These are phyloP conservation scores for Meda fulgida DNA, from an alignment of 2,797 vertebrate species.

Conservation along the genomic window DNA sequence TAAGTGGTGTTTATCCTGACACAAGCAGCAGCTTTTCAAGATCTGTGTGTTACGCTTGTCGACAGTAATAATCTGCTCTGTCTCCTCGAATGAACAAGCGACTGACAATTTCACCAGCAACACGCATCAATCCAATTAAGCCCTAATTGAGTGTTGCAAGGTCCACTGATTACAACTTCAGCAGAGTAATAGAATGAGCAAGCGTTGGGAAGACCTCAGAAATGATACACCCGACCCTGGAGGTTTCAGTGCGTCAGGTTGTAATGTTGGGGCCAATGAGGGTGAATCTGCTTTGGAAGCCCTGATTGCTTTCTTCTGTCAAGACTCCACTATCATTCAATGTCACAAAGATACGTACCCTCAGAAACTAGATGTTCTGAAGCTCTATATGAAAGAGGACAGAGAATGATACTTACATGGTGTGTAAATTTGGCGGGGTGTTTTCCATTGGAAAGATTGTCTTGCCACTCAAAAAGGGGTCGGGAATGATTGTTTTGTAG, in stretches of 20 bases:
- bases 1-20: slow-evolving; percentile 37
- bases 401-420: slow-evolving; percentile 51
- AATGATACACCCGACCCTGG: slow-evolving; percentile 68
- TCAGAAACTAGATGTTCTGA: neutral
- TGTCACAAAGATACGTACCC: neutral
- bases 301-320: slow-evolving; percentile 5
- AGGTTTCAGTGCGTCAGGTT: slow-evolving; percentile 60
- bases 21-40: slow-evolving; percentile 47
- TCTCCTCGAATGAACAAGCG: slow-evolving; percentile 69
- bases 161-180: slow-evolving; percentile 79
- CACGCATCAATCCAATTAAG: slow-evolving; percentile 78
- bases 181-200: slow-evolving; percentile 63
- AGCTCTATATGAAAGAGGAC: neutral
- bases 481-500: slow-evolving; percentile 12
- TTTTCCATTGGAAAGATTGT: slow-evolving; percentile 25
- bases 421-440: slow-evolving; percentile 22
- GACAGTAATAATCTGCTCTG: slow-evolving; percentile 70
- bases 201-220: slow-evolving; percentile 47
- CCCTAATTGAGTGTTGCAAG: slow-evolving; percentile 78
- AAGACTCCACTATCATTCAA: slow-evolving; percentile 33
- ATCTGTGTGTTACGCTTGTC: slow-evolving; percentile 69
- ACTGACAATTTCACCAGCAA: slow-evolving; percentile 63
- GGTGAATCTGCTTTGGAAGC: slow-evolving; percentile 38
- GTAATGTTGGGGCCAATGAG: slow-evolving; percentile 64
- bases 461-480: slow-evolving; percentile 1